Base-by-base conservation (phyloP, 1,140 invertebrate species). In the Apis dorsata region DNA sequence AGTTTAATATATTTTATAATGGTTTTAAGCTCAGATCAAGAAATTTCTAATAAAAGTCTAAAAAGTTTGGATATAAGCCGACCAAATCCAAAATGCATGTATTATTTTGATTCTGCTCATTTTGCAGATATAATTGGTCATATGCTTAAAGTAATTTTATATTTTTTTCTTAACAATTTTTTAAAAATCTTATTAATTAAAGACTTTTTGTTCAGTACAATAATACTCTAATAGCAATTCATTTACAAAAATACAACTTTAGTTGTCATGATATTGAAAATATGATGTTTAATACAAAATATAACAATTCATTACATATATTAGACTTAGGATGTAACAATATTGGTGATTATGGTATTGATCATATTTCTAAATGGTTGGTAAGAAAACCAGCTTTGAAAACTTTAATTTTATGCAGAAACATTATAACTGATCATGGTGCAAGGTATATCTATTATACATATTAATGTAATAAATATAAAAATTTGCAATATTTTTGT, bases 211-310 rank as follows among this genome's bases (percentile, higher is more conserved):
- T 75, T 10, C 80, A 94, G 93, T 53, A 90, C 10, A 96, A 95
- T 83, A 81, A 76, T 1, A 92, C 89, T 17, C 90, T 96, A 53
- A 90, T 92, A 2, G 95, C 95, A 85, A 85, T 96, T 21, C 94
- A 95, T 90, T 90, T 95, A 15, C 94, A 95, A 89, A 96, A 96
- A 82, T 95, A 94, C 80, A 87, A 93, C 81, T 94, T 96, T 34
- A 93, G 93, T 49, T 94, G 94, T 0, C 95, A 95, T 69, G 95
- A 95, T 85, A 90, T 95, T 5, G 95, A 95, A 87, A 93, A 92
- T 59, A 89, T 96, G 81, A 84, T 94, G 15, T 83, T 91, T 66
- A 95, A 95, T 44, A 90, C 95, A 68, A 85, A 86, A 60, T 72
- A 83, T 13, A 95, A 96, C 84, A 92, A 89, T 51, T 94, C 94